Evolutionary conservation across 2,888 invertebrate species (phyloP).

Genomic region (Pharmacophagus antenor): DNA sequence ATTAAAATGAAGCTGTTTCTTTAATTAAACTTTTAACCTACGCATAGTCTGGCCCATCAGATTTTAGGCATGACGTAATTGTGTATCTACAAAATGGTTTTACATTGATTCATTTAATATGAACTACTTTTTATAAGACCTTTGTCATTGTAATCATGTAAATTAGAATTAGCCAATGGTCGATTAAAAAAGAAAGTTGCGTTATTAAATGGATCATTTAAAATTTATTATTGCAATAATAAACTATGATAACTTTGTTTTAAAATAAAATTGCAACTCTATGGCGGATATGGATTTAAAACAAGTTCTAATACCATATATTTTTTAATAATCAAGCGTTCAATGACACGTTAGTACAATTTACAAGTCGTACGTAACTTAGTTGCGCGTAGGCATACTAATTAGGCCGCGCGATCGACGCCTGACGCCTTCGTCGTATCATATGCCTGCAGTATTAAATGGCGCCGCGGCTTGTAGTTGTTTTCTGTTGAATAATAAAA

Average conservation of each 20-base stretch:
- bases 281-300: not conserved
- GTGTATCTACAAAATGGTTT: too few relatives aligned
- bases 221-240: too few relatives aligned
- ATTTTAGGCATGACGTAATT: not conserved
- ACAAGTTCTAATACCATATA: not conserved
- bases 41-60: too few relatives aligned
- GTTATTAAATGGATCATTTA: too few relatives aligned
- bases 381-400: conserved; percentile 12
- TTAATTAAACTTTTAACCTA: not conserved
- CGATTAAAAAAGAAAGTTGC: too few relatives aligned
- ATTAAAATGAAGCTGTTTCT: not conserved
- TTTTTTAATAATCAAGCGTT: not conserved
- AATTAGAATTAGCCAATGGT: too few relatives aligned
- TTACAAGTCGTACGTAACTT: conserved; percentile 6
- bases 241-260: too few relatives aligned
- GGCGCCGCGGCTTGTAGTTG: conserved; percentile 19
- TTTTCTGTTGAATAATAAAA: conserved; percentile 3
- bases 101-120: too few relatives aligned
- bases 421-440: conserved; percentile 20
- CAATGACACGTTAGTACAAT: conserved; percentile 15
- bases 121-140: too few relatives aligned
- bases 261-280: not conserved
- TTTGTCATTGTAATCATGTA: too few relatives aligned
- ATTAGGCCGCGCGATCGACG: conserved; percentile 18
- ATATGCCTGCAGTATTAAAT: conserved; percentile 21